These are phyloP conservation scores for Oryzias celebensis DNA, from an alignment of 2,113 vertebrate species.

Conservation along the genomic window DNA sequence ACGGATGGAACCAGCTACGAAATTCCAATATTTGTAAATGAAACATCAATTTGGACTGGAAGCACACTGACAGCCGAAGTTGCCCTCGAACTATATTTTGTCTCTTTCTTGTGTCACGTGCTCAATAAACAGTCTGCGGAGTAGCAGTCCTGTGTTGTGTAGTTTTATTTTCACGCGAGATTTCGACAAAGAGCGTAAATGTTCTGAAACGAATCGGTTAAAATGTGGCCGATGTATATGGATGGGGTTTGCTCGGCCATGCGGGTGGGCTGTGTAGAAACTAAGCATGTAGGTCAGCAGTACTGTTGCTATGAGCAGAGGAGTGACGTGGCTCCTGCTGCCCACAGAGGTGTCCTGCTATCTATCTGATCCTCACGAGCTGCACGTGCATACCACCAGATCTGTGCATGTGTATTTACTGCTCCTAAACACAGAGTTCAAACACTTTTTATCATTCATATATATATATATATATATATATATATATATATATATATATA, in stretches of 20 bases:
- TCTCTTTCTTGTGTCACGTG: slow-evolving; percentile 10
- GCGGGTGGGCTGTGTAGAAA: slow-evolving; percentile 48
- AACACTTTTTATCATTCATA: no score
- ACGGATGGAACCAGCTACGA: no score
- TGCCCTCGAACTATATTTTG: background rate
- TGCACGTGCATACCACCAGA: slow-evolving; percentile 37
- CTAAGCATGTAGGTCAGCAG: slow-evolving; percentile 72
- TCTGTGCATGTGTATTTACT: background rate
- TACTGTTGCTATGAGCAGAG: slow-evolving; percentile 70
- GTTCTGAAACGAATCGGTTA: slow-evolving; percentile 1
- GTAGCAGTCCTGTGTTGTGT: slow-evolving; percentile 11
- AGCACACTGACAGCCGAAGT: no score
- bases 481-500: no score
- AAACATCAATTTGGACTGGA: no score
- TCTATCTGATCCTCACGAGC: slow-evolving; percentile 41
- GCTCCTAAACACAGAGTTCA: slow-evolving; percentile 31
- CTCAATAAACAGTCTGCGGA: slow-evolving; percentile 50
- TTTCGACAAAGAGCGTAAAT: background rate
- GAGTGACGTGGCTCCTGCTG: slow-evolving; percentile 71
- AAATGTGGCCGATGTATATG: background rate
- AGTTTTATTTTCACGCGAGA: slow-evolving; percentile 28
- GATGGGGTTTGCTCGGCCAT: background rate
- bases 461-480: no score
- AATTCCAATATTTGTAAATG: no score
- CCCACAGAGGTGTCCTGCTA: slow-evolving; percentile 64